phyloP scores from a whole-genome alignment of 2,888 invertebrate species.

The Cheilosia vernalis region DNA sequence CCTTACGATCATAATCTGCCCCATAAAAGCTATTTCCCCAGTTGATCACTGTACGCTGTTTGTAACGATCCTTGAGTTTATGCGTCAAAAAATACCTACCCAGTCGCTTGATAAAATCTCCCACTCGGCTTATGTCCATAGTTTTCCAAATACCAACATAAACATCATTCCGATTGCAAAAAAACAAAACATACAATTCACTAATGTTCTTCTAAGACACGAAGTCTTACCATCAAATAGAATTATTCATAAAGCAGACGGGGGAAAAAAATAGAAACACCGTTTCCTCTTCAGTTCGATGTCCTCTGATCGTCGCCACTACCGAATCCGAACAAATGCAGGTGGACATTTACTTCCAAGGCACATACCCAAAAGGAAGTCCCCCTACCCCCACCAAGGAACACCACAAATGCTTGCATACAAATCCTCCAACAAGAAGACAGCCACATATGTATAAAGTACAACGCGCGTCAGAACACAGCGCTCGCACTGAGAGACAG shows the following conservation, averaged over 20 bases:
- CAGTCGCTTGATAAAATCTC: too few relatives aligned
- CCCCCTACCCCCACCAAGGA: not conserved
- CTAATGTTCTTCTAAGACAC: not conserved
- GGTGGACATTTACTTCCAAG: constrained; percentile 75
- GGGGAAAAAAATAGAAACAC: constrained; percentile 40
- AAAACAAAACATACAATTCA: not conserved
- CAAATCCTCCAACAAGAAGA: constrained; percentile 60
- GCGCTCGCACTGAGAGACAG: constrained; percentile 41
- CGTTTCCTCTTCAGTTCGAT: constrained; percentile 68
- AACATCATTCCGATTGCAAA: not conserved
- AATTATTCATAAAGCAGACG: constrained; percentile 4
- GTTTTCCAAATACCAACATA: not conserved
- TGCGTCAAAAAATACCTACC: too few relatives aligned
- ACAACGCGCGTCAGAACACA: constrained; percentile 68
- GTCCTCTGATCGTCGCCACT: constrained; percentile 51
- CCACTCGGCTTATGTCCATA: too few relatives aligned
- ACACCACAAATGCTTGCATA: constrained; percentile 41
- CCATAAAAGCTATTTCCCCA: too few relatives aligned
- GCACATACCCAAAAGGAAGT: constrained; percentile 74
- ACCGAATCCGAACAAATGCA: constrained; percentile 73
- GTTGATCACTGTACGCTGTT: too few relatives aligned
- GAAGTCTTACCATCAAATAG: constrained; percentile 8
- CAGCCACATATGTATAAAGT: not conserved
- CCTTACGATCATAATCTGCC: too few relatives aligned
- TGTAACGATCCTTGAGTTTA: too few relatives aligned